Evolutionary conservation across 2,113 vertebrate genomes (phyloP).

Genomic region (Corydoras sp.): DNA sequence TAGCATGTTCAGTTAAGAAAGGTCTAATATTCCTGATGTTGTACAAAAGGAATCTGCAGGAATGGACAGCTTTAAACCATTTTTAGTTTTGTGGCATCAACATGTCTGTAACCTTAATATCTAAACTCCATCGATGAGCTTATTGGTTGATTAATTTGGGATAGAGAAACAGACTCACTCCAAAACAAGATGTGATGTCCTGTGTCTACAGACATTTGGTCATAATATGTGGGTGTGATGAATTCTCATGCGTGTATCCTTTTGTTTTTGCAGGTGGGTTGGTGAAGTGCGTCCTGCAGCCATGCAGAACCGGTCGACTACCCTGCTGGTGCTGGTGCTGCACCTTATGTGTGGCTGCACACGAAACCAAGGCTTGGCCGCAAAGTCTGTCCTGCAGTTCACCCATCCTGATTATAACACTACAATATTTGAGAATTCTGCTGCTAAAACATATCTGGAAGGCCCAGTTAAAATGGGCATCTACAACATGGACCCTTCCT

Average conservation of each 20-base stretch:
- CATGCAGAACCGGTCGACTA: constrained; percentile 78
- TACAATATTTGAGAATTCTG: constrained; percentile 95
- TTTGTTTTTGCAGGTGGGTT: constrained; percentile 64
- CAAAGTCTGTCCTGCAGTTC: constrained; percentile 72
- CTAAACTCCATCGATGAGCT: too few species aligned
- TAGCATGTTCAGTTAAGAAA: too few species aligned
- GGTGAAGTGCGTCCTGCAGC: constrained; percentile 65
- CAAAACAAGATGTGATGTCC: too few species aligned
- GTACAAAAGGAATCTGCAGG: too few species aligned
- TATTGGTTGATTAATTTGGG: too few species aligned
- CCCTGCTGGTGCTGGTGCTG: constrained; percentile 73
- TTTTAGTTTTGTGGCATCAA: too few species aligned
- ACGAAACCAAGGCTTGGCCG: constrained; percentile 67
- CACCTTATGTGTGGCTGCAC: constrained; percentile 73
- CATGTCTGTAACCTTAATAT: too few species aligned
- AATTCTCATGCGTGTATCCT: background rate
- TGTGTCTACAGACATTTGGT: too few species aligned
- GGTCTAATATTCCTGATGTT: too few species aligned
- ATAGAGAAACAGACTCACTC: too few species aligned
- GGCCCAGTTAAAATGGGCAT: constrained; percentile 93
- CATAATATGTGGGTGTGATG: too few species aligned
- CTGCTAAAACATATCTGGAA: constrained; percentile 91
- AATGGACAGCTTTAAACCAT: too few species aligned
- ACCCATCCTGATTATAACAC: constrained; percentile 83
- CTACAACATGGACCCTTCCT: constrained; percentile 72